phyloP scores from a whole-genome alignment of 2,888 invertebrate genomes.

The Lasioglossum vierecki region DNA sequence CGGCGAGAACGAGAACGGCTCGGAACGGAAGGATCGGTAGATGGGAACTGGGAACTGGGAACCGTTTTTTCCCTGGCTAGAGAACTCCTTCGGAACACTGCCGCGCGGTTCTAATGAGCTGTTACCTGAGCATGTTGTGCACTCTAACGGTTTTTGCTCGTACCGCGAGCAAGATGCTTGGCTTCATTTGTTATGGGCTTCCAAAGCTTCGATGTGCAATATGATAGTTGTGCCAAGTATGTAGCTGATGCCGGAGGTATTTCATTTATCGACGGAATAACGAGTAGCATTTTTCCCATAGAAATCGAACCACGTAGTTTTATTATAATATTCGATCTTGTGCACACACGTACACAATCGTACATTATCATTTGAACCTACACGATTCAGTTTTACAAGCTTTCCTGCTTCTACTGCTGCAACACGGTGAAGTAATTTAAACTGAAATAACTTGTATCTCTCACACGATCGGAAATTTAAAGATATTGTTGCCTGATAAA shows the following conservation, averaged over 20 bases:
- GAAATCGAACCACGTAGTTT: background rate
- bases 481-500: too few relatives aligned
- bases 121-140: constrained; percentile 2
- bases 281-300: background rate
- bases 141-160: background rate
- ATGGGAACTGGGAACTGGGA: background rate
- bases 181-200: background rate
- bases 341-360: background rate
- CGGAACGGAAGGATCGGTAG: background rate
- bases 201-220: background rate
- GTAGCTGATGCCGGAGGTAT: background rate
- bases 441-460: background rate
- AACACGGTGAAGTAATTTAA: background rate
- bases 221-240: background rate
- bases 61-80: background rate
- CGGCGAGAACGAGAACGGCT: background rate
- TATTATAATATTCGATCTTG: background rate
- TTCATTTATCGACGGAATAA: background rate
- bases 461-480: too few relatives aligned
- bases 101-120: background rate
- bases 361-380: background rate
- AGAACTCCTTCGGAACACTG: background rate
- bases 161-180: background rate
- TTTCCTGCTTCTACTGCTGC: background rate
- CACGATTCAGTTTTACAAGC: background rate